Percentiles rank a stretch among this genome's conserved stretches.
These are phyloP conservation scores for Lasiurus cinereus DNA, from an alignment of 2,113 vertebrate genomes.

Conservation along the genomic window DNA sequence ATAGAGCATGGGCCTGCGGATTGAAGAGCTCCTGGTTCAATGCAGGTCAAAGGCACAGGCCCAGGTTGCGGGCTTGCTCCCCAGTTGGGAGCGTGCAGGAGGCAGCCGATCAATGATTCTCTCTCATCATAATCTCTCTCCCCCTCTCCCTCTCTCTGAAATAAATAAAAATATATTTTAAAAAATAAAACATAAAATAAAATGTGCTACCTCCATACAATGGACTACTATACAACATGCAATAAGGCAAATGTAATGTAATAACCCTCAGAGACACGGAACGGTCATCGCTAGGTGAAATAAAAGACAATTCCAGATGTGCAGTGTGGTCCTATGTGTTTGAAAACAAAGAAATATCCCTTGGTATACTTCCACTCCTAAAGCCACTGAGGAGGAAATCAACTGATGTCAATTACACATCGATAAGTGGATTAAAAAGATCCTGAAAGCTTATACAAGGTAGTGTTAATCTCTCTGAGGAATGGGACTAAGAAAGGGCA, in stretches of 20 bases:
- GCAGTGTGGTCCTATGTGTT: not conserved
- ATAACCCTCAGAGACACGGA: not conserved
- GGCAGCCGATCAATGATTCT: no score
- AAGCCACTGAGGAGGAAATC: not conserved
- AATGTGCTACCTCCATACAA: not conserved
- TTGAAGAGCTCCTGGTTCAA: no score
- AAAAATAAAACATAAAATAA: conserved; percentile 14
- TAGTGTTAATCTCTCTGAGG: not conserved
- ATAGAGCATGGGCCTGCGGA: no score
- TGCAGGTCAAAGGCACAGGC: no score
- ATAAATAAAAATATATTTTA: no score
- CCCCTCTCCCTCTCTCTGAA: no score
- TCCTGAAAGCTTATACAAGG: not conserved
- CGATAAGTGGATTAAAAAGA: not conserved
- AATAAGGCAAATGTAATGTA: not conserved
- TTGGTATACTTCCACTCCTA: not conserved
- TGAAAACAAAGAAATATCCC: not conserved
- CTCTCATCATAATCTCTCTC: no score
- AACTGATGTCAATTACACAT: not conserved
- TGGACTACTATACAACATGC: not conserved
- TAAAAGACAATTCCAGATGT: not conserved
- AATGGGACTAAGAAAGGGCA: not conserved
- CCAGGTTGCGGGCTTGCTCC: no score
- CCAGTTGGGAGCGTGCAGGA: no score
- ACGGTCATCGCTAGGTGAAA: not conserved